These are phyloP conservation scores for Barnardius zonarius DNA, from an alignment of 2,113 vertebrate genomes.

Conservation along the genomic window DNA sequence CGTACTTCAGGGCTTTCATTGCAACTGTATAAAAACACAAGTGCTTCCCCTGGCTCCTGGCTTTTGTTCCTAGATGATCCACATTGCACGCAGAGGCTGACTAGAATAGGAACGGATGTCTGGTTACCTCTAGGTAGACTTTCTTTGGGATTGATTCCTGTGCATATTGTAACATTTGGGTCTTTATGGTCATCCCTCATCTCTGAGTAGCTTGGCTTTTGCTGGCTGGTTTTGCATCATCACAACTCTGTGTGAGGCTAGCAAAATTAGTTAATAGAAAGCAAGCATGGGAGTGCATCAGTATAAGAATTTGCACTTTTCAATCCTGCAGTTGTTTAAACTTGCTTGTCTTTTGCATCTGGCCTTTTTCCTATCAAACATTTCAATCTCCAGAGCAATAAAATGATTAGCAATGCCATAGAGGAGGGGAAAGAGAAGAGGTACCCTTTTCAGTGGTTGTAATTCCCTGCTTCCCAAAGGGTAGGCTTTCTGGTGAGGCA, in stretches of 20 bases:
- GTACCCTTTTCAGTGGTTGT: background rate
- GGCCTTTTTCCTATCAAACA: background rate
- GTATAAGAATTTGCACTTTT: background rate
- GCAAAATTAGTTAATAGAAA: background rate
- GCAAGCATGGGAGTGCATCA: background rate
- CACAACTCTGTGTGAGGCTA: rapidly evolving
- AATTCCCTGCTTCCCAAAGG: background rate
- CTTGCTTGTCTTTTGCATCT: background rate
- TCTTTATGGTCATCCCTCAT: background rate
- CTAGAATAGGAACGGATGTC: background rate
- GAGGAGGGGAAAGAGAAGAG: background rate
- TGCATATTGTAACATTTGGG: background rate
- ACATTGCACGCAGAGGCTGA: rapidly evolving
- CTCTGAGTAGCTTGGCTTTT: background rate
- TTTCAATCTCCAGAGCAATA: background rate
- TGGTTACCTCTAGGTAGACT: background rate
- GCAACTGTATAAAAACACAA: background rate
- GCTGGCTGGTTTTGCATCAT: background rate
- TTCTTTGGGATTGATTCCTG: background rate
- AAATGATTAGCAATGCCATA: background rate
- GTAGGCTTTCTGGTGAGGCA: background rate
- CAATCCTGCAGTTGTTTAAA: background rate
- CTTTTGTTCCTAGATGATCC: background rate
- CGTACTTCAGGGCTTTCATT: rapidly evolving
- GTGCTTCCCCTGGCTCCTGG: background rate